These are phyloP conservation scores for Dolichallabes microphthalmus DNA, from an alignment of 2,113 vertebrate species.

Conservation along the genomic window DNA sequence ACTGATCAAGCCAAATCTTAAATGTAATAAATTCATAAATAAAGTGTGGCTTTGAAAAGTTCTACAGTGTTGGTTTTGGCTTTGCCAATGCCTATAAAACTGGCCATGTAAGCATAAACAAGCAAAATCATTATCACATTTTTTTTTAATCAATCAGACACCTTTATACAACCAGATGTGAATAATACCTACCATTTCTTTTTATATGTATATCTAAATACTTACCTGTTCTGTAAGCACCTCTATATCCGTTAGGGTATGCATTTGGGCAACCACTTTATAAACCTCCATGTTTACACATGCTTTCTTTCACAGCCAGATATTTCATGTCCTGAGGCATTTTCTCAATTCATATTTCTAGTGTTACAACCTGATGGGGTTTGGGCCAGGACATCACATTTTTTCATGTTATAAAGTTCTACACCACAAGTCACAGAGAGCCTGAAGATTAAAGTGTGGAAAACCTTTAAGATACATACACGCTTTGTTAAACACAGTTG, in stretches of 20 bases:
- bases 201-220: constrained; percentile 33
- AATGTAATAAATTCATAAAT: neutral
- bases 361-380: neutral
- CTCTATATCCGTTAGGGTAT: constrained; percentile 24
- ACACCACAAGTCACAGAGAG: constrained; percentile 35
- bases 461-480: constrained; percentile 97
- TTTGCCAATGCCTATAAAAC: constrained; percentile 20
- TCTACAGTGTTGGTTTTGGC: too few species aligned
- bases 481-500: constrained; percentile 94
- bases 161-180: constrained; percentile 9
- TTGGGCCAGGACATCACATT: constrained; percentile 23
- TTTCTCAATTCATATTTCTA: constrained; percentile 27
- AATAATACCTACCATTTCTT: constrained; percentile 60
- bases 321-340: constrained; percentile 20
- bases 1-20: neutral
- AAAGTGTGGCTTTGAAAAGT: neutral
- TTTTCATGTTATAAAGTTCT: constrained; percentile 35
- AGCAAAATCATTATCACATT: too few species aligned
- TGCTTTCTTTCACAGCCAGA: constrained; percentile 14
- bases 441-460: constrained; percentile 57
- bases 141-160: neutral
- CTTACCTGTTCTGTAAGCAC: constrained; percentile 65
- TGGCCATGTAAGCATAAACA: neutral
- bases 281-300: constrained; percentile 19
- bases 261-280: neutral